Evolutionary conservation across 2,797 vertebrate species (phyloP).

Genomic region (Atherinosoma microstoma): DNA sequence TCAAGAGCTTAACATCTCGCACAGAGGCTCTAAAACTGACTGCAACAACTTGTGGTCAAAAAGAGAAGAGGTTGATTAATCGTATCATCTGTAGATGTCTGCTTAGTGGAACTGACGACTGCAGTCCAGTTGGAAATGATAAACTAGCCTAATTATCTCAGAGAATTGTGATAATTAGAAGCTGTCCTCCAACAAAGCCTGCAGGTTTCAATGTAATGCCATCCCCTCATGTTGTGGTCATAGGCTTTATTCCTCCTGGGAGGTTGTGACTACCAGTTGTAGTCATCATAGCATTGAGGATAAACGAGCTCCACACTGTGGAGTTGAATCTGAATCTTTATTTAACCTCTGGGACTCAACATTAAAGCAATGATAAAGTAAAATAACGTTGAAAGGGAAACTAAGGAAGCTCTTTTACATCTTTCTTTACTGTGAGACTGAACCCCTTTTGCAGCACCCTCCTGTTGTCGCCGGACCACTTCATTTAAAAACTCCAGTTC

Average conservation of each 20-base stretch:
- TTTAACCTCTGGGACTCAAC: neutral
- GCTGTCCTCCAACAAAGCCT: neutral
- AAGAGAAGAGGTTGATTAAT: neutral
- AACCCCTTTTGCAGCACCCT: neutral
- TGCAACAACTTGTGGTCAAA: neutral
- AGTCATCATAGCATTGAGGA: neutral
- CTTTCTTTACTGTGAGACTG: neutral
- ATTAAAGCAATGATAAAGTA: neutral
- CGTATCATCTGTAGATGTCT: neutral
- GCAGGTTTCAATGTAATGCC: neutral
- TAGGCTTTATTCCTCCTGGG: neutral
- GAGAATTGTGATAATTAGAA: neutral
- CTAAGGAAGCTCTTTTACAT: neutral
- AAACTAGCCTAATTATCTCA: neutral
- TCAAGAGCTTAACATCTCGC: neutral
- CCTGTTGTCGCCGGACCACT: slow-evolving; percentile 6
- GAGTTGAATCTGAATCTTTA: neutral
- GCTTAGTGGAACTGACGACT: neutral
- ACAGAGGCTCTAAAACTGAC: neutral
- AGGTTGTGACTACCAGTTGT: neutral
- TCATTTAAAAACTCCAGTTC: slow-evolving; percentile 3
- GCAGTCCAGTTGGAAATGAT: neutral
- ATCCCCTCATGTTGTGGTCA: neutral
- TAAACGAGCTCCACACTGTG: neutral
- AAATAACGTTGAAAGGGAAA: neutral